Percentiles rank a stretch among this genome's conserved stretches.
Evolutionary conservation across 2,888 invertebrate species (phyloP).

Genomic region (Sympetrum striolatum): DNA sequence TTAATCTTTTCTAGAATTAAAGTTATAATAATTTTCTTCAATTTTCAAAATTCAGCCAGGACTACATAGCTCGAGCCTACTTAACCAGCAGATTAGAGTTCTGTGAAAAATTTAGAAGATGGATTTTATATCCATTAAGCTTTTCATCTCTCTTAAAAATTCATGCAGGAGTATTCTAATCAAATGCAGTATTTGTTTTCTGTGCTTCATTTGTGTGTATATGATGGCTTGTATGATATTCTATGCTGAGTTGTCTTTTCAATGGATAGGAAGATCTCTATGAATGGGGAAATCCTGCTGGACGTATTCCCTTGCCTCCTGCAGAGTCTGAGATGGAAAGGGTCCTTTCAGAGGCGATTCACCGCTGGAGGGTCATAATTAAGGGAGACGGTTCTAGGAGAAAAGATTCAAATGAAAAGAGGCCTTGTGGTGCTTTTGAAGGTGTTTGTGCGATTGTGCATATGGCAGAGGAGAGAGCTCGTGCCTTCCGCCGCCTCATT

Average conservation of each 20-base stretch:
- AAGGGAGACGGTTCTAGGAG: slow-evolving; percentile 36
- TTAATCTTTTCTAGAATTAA: too few relatives aligned
- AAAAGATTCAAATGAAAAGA: background rate
- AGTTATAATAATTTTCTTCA: too few relatives aligned
- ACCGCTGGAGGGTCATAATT: slow-evolving; percentile 71
- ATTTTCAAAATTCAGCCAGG: too few relatives aligned
- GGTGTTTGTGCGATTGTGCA: slow-evolving; percentile 66
- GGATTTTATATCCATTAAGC: too few relatives aligned
- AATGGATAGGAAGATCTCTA: slow-evolving; percentile 74
- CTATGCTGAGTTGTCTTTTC: background rate
- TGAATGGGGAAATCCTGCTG: slow-evolving; percentile 81
- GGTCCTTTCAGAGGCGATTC: slow-evolving; percentile 56
- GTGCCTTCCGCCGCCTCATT: slow-evolving; percentile 73
- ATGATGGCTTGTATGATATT: too few relatives aligned
- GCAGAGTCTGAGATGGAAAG: slow-evolving; percentile 24
- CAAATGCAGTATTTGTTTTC: too few relatives aligned
- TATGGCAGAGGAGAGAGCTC: slow-evolving; percentile 67
- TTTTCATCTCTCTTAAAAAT: too few relatives aligned
- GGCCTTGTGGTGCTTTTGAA: slow-evolving; percentile 57
- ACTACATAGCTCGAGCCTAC: too few relatives aligned
- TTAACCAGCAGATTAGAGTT: too few relatives aligned
- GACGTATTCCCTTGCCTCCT: slow-evolving; percentile 56
- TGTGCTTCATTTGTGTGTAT: too few relatives aligned
- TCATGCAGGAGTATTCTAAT: too few relatives aligned
- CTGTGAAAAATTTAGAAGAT: too few relatives aligned